Evolutionary conservation across 2,113 vertebrate species (phyloP), one percentile per base, ranked within the genome.

Genomic region (Aptenodytes forsteri): DNA sequence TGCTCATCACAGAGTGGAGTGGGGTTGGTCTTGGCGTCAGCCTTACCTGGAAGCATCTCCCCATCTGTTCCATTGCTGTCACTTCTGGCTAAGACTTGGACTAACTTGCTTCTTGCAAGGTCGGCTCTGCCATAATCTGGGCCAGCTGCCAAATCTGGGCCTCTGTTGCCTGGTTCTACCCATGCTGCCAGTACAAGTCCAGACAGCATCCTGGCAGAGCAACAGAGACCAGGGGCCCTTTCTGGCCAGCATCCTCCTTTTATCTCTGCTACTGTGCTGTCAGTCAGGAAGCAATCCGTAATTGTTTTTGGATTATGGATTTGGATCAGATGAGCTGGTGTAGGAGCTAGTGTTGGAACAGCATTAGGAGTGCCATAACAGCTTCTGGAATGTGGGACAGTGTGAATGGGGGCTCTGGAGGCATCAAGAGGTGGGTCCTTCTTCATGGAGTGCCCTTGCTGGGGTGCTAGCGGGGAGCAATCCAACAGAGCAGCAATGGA

Each of bases 161-260:
- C 38, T 89, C 22, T 90, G 32, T 56, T 71, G 44, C 56, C 56
- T 30, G 29, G 8, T 44, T 82, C 42, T 61, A 34, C 30, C 62
- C 36, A 4, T 1, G 2, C 10, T 61, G 65, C 61, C 78, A 76
- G 23, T 64, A 15, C 23, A 64, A 84, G 47, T 11, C 42, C 56
- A 76, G 65, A 50, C 50, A 87, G 70, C 29, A 10, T 49, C 29
- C 61, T 96, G 87, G 91, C 87, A 89, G 49, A 87, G 59, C 80
- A 84, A 44, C 81, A 76, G 73, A 89, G 32, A 72, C 27, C 7
- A 27, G 38, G 84, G 59, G 18, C 55, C 16, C 1, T 2, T 65
- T 84, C 65, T 59, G 69, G 44, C 54, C 81, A 79, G 21, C 56
- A 87, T 49, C 73, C 30, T 90, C n/a, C 69, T 89, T 93, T 69